A percentile compares a stretch with the other conserved stretches of the same genome.
Evolutionary conservation across 2,888 invertebrate species (phyloP).

Genomic region (Xestia xanthographa): DNA sequence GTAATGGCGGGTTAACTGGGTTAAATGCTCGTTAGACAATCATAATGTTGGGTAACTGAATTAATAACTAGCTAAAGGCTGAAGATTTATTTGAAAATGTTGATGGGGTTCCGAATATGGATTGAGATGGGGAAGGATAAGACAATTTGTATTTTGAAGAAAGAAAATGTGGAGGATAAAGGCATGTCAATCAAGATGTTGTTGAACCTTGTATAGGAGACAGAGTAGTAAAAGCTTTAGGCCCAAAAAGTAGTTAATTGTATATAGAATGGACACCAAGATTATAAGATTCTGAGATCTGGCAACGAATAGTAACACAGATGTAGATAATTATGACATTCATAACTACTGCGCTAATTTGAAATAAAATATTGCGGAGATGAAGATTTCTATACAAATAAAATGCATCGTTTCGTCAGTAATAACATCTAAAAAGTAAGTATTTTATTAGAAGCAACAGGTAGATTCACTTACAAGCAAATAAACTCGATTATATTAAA

Average conservation of each 20-base stretch:
- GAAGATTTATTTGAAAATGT: constrained; percentile 12
- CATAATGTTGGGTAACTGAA: constrained; percentile 40
- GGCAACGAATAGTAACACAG: not conserved
- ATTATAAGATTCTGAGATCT: not conserved
- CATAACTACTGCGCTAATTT: not conserved
- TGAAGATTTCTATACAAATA: not conserved
- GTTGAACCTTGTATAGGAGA: not conserved
- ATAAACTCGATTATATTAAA: constrained; percentile 1
- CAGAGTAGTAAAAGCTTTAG: not conserved
- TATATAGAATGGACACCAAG: not conserved
- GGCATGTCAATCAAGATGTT: rapidly evolving
- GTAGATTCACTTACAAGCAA: not conserved
- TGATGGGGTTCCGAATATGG: not conserved
- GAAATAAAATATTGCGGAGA: not conserved
- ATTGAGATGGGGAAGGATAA: not conserved
- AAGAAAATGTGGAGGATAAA: not conserved
- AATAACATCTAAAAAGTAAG: not conserved
- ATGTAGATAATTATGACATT: not conserved
- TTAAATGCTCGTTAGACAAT: constrained; percentile 53
- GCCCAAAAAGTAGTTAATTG: not conserved
- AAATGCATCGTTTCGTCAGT: not conserved
- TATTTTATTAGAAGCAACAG: not conserved
- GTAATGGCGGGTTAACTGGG: constrained; percentile 49
- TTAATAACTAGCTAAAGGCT: constrained; percentile 15
- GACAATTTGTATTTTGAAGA: not conserved